Evolutionary conservation across 2,113 vertebrate genomes (phyloP).

Genomic region (Thermophis baileyi): DNA sequence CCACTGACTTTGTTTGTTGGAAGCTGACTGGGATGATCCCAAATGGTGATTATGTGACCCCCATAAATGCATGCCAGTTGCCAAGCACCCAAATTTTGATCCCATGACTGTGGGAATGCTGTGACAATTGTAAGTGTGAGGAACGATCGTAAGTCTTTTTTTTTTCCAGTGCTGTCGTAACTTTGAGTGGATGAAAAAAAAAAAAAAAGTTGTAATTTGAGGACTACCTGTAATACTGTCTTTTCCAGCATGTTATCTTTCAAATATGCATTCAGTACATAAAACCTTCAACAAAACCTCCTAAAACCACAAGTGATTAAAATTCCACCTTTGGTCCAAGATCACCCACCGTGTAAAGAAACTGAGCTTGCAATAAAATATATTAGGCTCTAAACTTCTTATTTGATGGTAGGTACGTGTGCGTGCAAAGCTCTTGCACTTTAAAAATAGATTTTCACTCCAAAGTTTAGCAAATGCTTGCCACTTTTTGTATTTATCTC

Average conservation of each 20-base stretch:
- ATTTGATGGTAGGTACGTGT: background rate
- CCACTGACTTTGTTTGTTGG: background rate
- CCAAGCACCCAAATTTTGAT: background rate
- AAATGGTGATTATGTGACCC: background rate
- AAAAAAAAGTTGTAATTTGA: background rate
- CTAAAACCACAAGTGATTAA: background rate
- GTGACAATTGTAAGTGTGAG: background rate
- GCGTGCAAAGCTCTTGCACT: slow-evolving; percentile 24
- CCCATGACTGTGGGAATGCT: background rate
- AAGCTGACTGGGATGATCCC: background rate
- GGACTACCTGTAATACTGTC: background rate
- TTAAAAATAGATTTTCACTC: slow-evolving; percentile 33
- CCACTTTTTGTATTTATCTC: slow-evolving; percentile 37
- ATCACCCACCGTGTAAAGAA: too few relatives aligned
- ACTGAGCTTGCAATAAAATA: background rate
- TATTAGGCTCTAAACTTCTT: background rate
- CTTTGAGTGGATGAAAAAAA: background rate
- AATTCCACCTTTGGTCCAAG: background rate
- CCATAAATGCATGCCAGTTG: background rate
- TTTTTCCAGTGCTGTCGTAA: background rate
- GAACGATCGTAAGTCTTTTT: background rate
- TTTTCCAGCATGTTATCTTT: background rate
- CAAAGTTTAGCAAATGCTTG: slow-evolving; percentile 47
- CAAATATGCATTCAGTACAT: background rate
- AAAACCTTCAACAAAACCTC: background rate